Base-by-base conservation (phyloP, 2,113 vertebrate genomes). In the Apodemus sylvaticus region DNA sequence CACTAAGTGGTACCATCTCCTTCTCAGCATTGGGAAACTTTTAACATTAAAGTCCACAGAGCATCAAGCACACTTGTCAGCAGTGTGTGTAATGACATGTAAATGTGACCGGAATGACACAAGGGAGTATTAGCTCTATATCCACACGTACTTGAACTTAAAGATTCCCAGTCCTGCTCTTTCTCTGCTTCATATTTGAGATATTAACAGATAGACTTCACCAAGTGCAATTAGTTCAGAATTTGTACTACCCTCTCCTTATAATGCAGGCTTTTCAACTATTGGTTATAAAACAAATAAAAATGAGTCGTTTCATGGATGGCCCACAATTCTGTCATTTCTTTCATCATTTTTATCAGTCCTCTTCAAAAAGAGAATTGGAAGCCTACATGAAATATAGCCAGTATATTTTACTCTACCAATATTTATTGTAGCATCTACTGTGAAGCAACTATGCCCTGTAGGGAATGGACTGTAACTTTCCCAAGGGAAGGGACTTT, bases 281-380 rank as follows among this genome's bases (percentile, higher is more conserved):
- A 62, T 89, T 86, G 89, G 55, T 81, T 74, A 71, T n/a, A 51
- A 89, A 60, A 78, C 7, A 16, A 94, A 91, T 77, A 91, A 94
- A 95, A 94, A 42, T 42, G 42, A 86, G 60, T 16, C 17, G 0
- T 19, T 82, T 6, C 5, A 34, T 58, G 20, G 29, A 51, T 74
- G 88, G 79, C 6, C 7, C 70, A 79, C 22, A 76, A 55, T 55
- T 93, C 20, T 83, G 12, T 92, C 22, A 20, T 89, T 79, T 86
- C 74, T 48, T 94, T 16, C 55, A 93, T 9, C n/a, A 70, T 94
- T 93, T 93, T 31, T 60, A 71, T 74, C 48, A 90, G 26, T 96
- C 7, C 19, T 62, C 73, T n/a, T 48, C 26, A 31, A 94, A 68
- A 9, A n/a, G 20, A 71, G 53, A n/a, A 31, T 20, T 31, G 36